Percentiles rank a stretch among this genome's conserved stretches.
Conservation (phyloP, 2,888 invertebrate species). For the Scaptodrosophila latifasciaeformis region DNA sequence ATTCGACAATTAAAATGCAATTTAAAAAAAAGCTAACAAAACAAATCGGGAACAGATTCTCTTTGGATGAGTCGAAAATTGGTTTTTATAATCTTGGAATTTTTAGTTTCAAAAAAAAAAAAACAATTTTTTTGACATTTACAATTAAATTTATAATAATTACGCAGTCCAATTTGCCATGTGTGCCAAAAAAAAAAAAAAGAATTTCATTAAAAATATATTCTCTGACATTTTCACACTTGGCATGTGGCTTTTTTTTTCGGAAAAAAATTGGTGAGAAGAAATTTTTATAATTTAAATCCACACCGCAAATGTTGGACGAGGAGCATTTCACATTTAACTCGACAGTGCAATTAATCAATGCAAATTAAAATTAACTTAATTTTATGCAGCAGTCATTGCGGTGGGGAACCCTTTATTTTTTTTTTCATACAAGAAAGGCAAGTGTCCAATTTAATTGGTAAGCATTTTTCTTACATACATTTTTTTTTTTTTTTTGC, state of each 20-base stretch:
- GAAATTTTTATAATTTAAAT: neutral
- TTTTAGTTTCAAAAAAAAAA: too few species aligned
- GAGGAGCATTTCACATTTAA: constrained; percentile 30
- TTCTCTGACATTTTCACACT: constrained; percentile 57
- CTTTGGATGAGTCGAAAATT: too few species aligned
- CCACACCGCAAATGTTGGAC: neutral
- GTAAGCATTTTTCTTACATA: too few species aligned
- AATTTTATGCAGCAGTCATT: constrained; percentile 51
- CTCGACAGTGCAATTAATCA: constrained; percentile 66
- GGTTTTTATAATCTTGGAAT: too few species aligned
- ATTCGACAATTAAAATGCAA: too few species aligned
- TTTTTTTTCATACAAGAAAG: constrained; percentile 4
- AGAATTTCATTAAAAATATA: neutral
- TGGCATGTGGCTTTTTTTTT: constrained; percentile 48
- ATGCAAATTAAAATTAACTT: constrained; percentile 61
- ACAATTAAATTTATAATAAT: neutral
- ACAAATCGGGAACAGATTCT: too few species aligned
- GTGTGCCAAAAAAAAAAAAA: neutral
- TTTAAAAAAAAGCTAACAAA: too few species aligned
- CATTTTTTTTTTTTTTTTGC: too few species aligned
- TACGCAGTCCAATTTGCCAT: neutral
- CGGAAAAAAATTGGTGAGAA: constrained; percentile 7
- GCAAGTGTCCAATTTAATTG: too few species aligned
- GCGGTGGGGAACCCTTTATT: constrained; percentile 6
- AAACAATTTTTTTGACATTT: neutral